phyloP scores from a whole-genome alignment of 2,888 invertebrate genomes.

The Amiota communis region DNA sequence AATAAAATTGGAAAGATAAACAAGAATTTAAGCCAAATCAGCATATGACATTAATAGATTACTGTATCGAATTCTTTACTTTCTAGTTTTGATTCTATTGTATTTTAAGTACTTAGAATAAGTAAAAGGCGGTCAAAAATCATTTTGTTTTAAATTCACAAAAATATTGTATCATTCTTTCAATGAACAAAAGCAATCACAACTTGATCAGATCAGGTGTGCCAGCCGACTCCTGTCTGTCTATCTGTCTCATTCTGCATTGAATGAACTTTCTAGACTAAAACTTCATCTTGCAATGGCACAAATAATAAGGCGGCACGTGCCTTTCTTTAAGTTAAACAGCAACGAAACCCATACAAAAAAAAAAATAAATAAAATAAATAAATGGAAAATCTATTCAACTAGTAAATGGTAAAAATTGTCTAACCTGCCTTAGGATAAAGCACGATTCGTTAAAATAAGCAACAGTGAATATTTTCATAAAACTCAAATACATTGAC shows the following conservation, averaged over 20 bases:
- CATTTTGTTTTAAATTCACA: too few species aligned
- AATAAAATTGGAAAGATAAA: too few species aligned
- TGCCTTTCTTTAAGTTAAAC: not conserved
- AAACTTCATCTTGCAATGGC: not conserved
- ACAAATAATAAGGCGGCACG: conserved; percentile 25
- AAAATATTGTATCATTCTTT: too few species aligned
- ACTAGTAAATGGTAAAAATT: not conserved
- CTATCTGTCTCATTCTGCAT: too few species aligned
- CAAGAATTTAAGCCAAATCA: too few species aligned
- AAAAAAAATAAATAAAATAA: not conserved
- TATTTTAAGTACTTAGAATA: too few species aligned
- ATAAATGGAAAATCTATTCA: not conserved
- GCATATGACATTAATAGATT: too few species aligned
- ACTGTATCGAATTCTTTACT: too few species aligned
- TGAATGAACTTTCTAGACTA: conserved; percentile 16
- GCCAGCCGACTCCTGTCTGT: not conserved
- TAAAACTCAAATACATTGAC: not conserved
- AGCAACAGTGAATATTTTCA: not conserved
- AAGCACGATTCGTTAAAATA: not conserved
- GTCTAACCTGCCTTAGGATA: not conserved
- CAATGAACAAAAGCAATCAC: too few species aligned
- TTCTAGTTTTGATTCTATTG: too few species aligned
- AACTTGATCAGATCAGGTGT: conserved; percentile 7
- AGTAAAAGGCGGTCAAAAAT: too few species aligned
- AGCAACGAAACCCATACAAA: not conserved